phyloP scores from a whole-genome alignment of 2,888 invertebrate species.

The Metopia argyrocephala region DNA sequence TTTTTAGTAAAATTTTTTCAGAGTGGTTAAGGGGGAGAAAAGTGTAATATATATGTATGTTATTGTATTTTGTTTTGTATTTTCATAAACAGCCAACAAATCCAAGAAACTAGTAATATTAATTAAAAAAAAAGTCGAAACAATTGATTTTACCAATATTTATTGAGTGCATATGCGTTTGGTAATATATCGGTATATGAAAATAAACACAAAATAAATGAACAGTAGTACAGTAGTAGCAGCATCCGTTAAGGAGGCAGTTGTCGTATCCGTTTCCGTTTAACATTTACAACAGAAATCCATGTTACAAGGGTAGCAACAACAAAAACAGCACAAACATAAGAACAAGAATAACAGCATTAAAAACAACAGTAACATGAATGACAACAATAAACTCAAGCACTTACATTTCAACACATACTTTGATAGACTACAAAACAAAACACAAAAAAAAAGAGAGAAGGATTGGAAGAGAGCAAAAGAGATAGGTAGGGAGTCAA shows the following conservation, averaged over 20 bases:
- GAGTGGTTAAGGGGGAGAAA: too few species aligned
- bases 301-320: conserved; percentile 9
- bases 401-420: too few species aligned
- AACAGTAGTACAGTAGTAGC: too few species aligned
- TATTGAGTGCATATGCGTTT: background rate
- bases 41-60: too few species aligned
- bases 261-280: conserved; percentile 56
- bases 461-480: background rate
- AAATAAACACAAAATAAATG: conserved; percentile 43
- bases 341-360: background rate
- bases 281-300: conserved; percentile 58
- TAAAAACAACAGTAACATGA: background rate
- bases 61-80: too few species aligned
- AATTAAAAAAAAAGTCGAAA: background rate
- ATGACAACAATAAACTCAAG: too few species aligned
- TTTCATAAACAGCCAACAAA: background rate
- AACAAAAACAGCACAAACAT: conserved; percentile 7
- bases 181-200: background rate
- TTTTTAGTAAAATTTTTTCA: too few species aligned
- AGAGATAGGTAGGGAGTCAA: background rate
- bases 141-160: background rate
- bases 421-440: background rate
- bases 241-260: conserved; percentile 54
- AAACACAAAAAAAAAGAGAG: background rate
- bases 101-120: background rate